These are phyloP conservation scores for Limnephilus rhombicus DNA, from an alignment of 2,888 invertebrate species.

Conservation along the genomic window DNA sequence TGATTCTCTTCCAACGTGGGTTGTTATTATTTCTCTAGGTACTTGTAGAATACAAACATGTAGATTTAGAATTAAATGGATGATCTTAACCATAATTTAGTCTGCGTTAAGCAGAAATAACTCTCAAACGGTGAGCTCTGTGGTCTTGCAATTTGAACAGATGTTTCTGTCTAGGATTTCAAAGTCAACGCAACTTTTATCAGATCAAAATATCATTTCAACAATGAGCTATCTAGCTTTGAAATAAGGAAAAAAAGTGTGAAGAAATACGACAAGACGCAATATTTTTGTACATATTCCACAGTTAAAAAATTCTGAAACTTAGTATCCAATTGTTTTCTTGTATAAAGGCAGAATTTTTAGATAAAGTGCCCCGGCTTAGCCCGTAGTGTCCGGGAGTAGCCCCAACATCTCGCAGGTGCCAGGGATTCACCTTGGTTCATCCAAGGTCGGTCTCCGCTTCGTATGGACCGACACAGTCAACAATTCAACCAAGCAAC, in stretches of 20 bases:
- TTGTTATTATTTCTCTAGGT: too few species aligned
- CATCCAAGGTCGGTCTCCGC: constrained; percentile 60
- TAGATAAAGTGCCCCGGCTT: not conserved
- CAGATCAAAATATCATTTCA: too few species aligned
- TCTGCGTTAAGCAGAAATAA: too few species aligned
- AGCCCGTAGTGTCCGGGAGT: not conserved
- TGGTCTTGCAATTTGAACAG: too few species aligned
- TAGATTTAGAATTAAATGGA: not conserved
- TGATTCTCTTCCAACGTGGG: not conserved
- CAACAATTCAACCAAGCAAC: constrained; percentile 14
- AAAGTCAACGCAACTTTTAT: too few species aligned
- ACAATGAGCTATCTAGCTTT: too few species aligned
- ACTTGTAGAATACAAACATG: not conserved
- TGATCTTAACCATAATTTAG: too few species aligned
- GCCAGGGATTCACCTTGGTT: constrained; percentile 63
- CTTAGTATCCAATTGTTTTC: not conserved
- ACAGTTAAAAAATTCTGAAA: not conserved
- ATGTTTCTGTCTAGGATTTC: too few species aligned
- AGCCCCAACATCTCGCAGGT: constrained; percentile 55
- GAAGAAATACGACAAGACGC: too few species aligned
- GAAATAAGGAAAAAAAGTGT: too few species aligned
- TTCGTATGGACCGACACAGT: not conserved
- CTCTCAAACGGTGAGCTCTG: too few species aligned
- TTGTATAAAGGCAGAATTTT: not conserved
- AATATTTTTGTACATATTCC: too few species aligned